Percentiles rank a stretch among this genome's conserved stretches.
phyloP scores from a whole-genome alignment of 2,888 invertebrate species.

The Lamellibrachia satsuma region DNA sequence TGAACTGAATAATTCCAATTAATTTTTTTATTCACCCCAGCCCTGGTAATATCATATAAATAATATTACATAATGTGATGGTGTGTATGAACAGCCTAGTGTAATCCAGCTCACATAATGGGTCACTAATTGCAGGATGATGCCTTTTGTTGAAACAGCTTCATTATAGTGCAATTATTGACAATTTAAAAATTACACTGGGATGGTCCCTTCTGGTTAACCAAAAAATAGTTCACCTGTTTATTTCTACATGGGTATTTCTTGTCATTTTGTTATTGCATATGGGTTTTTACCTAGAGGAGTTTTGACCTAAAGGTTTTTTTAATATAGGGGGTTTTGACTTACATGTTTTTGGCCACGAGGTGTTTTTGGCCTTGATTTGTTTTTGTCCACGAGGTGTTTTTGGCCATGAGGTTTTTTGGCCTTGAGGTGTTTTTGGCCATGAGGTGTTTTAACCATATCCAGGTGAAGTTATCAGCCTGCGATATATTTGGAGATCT shows the following conservation, averaged over 20 bases:
- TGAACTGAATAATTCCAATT: too few species aligned
- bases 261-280: too few species aligned
- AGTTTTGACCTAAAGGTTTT: too few species aligned
- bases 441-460: background rate
- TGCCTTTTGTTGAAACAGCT: background rate
- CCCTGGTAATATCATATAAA: background rate
- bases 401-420: background rate
- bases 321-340: too few species aligned
- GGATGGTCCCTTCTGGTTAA: too few species aligned
- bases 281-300: too few species aligned
- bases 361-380: background rate
- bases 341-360: background rate
- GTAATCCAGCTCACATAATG: background rate
- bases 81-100: background rate
- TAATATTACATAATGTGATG: background rate
- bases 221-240: too few species aligned
- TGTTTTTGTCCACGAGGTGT: background rate
- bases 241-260: too few species aligned
- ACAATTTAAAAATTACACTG: too few species aligned
- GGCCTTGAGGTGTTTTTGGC: background rate
- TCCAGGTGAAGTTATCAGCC: too few species aligned
- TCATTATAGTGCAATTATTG: too few species aligned
- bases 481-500: background rate
- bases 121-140: background rate
- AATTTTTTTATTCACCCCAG: too few species aligned